These are phyloP conservation scores for Hexactinellida sp. DNA, from an alignment of 37 sponge, comb jelly and placozoan genomes.

Conservation along the genomic window DNA sequence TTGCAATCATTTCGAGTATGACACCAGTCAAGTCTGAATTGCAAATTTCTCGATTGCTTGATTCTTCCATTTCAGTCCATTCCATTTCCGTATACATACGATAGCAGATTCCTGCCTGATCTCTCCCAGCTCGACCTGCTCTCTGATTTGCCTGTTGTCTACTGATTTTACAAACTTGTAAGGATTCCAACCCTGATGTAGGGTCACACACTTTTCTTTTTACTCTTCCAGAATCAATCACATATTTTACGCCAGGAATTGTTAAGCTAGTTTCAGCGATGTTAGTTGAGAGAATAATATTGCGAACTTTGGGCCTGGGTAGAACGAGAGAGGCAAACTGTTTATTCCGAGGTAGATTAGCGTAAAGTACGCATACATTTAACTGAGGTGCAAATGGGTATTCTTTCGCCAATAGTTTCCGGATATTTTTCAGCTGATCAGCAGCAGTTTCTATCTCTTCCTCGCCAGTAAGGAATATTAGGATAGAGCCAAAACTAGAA, in stretches of 20 bases:
- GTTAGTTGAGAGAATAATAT: not conserved
- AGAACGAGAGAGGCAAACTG: not conserved
- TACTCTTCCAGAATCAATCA: not conserved
- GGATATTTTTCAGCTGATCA: not conserved
- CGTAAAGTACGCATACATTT: not conserved
- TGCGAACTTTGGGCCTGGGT: not conserved
- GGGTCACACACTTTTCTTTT: not conserved
- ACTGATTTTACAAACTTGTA: not conserved
- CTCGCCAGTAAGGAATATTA: not conserved
- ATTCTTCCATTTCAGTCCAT: not conserved
- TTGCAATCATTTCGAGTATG: not conserved
- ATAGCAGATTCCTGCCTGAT: not conserved
- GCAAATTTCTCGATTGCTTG: not conserved
- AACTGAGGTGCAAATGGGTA: not conserved
- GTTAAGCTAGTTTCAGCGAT: not conserved
- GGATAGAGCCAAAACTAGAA: not conserved
- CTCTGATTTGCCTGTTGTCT: slow-evolving; percentile 4
- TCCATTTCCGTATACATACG: not conserved
- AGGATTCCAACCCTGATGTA: not conserved
- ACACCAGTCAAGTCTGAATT: not conserved
- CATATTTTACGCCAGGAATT: not conserved
- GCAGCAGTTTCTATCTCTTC: not conserved
- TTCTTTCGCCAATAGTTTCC: not conserved
- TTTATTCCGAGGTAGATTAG: not conserved
- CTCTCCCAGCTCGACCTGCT: not conserved